phyloP scores from a whole-genome alignment of 37 sponge, comb jelly and placozoan genomes.

The Corticium candelabrum region DNA sequence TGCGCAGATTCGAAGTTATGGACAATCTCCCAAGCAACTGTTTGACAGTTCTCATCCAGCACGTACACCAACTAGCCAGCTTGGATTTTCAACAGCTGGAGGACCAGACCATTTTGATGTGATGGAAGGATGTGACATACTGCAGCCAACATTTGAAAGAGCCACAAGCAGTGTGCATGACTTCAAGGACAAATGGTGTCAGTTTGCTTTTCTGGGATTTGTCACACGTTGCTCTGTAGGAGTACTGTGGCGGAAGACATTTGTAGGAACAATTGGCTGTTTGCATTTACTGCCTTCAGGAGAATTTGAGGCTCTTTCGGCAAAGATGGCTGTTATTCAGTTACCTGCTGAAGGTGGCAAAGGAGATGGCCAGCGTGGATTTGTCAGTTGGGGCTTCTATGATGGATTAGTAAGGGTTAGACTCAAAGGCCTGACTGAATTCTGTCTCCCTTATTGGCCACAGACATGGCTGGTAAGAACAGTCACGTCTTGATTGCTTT shows the following conservation, averaged over 20 bases:
- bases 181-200: neutral
- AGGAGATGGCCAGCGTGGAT: neutral
- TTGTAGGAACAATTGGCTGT: neutral
- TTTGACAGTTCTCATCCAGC: conserved; percentile 78
- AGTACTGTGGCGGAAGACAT: neutral
- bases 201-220: neutral
- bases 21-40: conserved; percentile 89
- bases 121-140: conserved; percentile 31
- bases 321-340: neutral
- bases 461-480: too few species aligned
- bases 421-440: neutral
- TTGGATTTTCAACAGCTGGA: conserved; percentile 30
- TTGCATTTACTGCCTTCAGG: neutral
- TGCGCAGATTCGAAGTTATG: conserved; percentile 86
- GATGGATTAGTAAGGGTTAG: neutral
- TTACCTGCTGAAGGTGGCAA: neutral
- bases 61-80: conserved; percentile 33
- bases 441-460: neutral
- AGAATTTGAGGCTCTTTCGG: neutral
- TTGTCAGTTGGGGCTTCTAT: neutral
- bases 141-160: conserved; percentile 7
- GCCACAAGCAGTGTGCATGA: conserved; percentile 5
- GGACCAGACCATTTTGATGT: conserved; percentile 16
- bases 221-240: neutral
- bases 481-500: too few species aligned